A percentile compares a stretch with the other conserved stretches of the same genome.
Evolutionary conservation across 1,140 invertebrate species (phyloP).

Genomic region (Calephelis nemesis): DNA sequence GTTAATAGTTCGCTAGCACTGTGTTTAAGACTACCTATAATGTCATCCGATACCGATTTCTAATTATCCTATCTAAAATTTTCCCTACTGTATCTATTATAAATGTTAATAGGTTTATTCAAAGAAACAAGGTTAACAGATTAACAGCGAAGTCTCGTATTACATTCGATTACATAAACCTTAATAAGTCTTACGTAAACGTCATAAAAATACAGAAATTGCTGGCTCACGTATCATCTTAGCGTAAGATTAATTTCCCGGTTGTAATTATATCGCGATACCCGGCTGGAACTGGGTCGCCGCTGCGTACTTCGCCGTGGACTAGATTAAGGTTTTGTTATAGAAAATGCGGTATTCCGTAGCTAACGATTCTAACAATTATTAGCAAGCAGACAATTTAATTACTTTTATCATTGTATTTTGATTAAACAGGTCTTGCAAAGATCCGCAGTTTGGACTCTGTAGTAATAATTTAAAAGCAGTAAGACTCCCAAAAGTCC

Average conservation of each 20-base stretch:
- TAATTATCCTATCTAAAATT: no score
- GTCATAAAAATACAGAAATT: conserved; percentile 18
- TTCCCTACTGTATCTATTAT: no score
- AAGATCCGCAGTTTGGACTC: no score
- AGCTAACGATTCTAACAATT: conserved; percentile 3
- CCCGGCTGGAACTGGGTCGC: neutral
- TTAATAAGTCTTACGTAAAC: conserved; percentile 1
- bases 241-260: conserved; percentile 16
- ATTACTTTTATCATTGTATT: neutral
- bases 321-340: conserved; percentile 5
- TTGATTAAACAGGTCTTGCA: no score
- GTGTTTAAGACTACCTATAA: no score
- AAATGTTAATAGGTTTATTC: no score
- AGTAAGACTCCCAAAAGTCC: no score
- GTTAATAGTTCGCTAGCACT: no score
- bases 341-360: conserved; percentile 7
- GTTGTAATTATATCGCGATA: conserved; percentile 18
- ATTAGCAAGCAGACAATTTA: neutral
- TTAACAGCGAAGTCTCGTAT: neutral
- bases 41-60: no score
- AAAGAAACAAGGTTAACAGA: no score
- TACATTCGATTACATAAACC: neutral
- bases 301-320: conserved; percentile 5
- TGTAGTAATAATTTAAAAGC: no score
- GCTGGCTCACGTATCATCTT: conserved; percentile 17